phyloP scores from a whole-genome alignment of 2,888 invertebrate species.

The Griposia aprilina region DNA sequence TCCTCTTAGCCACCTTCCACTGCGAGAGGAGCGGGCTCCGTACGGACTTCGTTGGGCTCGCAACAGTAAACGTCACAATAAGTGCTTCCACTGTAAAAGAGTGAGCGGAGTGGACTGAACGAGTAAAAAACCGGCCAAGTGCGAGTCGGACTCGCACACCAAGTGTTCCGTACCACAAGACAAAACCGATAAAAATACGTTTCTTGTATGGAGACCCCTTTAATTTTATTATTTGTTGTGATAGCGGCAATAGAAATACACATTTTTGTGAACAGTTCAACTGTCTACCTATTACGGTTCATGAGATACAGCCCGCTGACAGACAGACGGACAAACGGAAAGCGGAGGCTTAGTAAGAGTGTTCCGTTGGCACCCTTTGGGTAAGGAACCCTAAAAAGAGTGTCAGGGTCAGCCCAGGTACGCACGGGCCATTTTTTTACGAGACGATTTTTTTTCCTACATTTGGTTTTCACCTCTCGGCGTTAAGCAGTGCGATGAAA shows the following conservation, averaged over 20 bases:
- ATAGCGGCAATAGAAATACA: too few relatives aligned
- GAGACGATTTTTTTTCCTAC: background rate
- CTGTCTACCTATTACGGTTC: too few relatives aligned
- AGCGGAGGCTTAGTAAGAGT: too few relatives aligned
- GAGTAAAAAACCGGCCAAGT: background rate
- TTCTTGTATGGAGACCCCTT: too few relatives aligned
- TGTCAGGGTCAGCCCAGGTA: background rate
- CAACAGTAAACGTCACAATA: constrained; percentile 2
- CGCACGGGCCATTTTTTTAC: background rate
- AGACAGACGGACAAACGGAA: too few relatives aligned
- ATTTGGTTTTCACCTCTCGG: background rate
- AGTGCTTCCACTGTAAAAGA: constrained; percentile 24
- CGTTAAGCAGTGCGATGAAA: background rate
- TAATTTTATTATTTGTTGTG: too few relatives aligned
- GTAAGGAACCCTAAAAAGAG: background rate
- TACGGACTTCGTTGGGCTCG: constrained; percentile 7
- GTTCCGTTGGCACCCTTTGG: too few relatives aligned
- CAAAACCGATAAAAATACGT: too few relatives aligned
- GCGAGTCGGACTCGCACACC: too few relatives aligned
- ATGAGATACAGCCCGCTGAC: too few relatives aligned
- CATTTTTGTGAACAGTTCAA: too few relatives aligned
- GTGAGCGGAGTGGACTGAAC: background rate
- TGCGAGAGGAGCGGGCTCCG: constrained; percentile 28
- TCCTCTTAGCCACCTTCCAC: constrained; percentile 18
- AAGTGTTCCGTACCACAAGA: too few relatives aligned